Conservation (phyloP, 37 sponge, comb jelly and placozoan species). For the Ephydatia muelleri region DNA sequence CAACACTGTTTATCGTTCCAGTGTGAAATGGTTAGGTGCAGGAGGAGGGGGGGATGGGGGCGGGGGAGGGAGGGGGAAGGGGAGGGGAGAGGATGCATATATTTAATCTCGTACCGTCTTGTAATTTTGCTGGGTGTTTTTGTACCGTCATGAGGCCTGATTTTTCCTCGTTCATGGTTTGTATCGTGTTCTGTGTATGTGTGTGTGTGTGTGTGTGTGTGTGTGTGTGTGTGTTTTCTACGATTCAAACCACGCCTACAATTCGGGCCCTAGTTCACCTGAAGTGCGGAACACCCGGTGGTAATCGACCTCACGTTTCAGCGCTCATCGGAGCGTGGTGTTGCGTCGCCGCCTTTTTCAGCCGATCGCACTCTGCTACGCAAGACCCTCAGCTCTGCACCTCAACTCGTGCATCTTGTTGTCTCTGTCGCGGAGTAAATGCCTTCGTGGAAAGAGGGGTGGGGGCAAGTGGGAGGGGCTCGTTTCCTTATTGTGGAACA, state of each 20-base stretch:
- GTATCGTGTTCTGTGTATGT: constrained; percentile 25
- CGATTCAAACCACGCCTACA: not conserved
- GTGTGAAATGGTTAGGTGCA: not conserved
- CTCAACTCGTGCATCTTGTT: constrained; percentile 25
- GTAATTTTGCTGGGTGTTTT: constrained; percentile 49
- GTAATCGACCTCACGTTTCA: constrained; percentile 43
- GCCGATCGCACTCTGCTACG: constrained; percentile 17
- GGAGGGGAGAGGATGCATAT: not conserved
- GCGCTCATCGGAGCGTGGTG: constrained; percentile 45
- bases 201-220: not conserved
- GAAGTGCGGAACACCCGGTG: constrained; percentile 25
- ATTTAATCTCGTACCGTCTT: constrained; percentile 27
- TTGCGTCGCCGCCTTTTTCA: constrained; percentile 30
- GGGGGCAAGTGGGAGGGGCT: not conserved
- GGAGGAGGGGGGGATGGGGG: not conserved
- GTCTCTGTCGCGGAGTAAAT: constrained; percentile 37
- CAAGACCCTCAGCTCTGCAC: constrained; percentile 3
- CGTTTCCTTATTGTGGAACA: no score
- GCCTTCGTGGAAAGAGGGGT: not conserved
- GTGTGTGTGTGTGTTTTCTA: no score
- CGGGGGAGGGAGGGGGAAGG: constrained; percentile 6
- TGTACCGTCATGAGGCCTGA: constrained; percentile 21
- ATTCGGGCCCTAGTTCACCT: constrained; percentile 9
- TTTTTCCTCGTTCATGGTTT: constrained; percentile 29
- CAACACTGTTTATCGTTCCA: no score